phyloP scores from a whole-genome alignment of 2,888 invertebrate species.

The Colostygia pectinataria region DNA sequence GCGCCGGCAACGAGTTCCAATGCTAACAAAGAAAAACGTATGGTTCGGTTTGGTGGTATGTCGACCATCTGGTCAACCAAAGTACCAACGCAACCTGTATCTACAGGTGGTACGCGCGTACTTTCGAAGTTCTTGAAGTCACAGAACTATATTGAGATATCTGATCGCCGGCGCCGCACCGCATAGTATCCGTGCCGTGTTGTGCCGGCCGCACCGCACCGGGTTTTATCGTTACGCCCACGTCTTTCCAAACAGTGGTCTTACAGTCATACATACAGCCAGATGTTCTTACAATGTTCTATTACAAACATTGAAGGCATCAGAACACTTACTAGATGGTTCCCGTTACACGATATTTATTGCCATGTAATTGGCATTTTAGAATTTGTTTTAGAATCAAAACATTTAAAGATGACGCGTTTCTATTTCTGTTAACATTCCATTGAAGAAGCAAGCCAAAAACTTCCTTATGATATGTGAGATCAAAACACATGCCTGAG shows the following conservation, averaged over 20 bases:
- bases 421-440: conserved; percentile 2
- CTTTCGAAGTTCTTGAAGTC: too few species aligned
- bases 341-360: conserved; percentile 17
- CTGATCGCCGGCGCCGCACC: too few species aligned
- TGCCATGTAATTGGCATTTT: conserved; percentile 13
- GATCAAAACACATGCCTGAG: too few species aligned
- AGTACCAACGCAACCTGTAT: too few species aligned
- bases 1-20: too few species aligned
- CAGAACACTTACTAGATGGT: conserved; percentile 6
- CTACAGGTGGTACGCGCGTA: too few species aligned
- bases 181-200: neutral
- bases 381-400: conserved; percentile 12
- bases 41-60: too few species aligned
- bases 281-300: conserved; percentile 16
- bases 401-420: conserved; percentile 2
- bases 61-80: too few species aligned
- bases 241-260: conserved; percentile 1
- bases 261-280: conserved; percentile 10
- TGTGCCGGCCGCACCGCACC: conserved; percentile 3
- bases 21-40: too few species aligned
- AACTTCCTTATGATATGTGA: neutral
- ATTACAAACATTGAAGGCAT: conserved; percentile 18
- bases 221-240: conserved; percentile 7
- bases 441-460: neutral
- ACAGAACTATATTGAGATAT: too few species aligned